Evolutionary conservation across 2,797 vertebrate genomes (phyloP).

Genomic region (Xenentodon cancila): DNA sequence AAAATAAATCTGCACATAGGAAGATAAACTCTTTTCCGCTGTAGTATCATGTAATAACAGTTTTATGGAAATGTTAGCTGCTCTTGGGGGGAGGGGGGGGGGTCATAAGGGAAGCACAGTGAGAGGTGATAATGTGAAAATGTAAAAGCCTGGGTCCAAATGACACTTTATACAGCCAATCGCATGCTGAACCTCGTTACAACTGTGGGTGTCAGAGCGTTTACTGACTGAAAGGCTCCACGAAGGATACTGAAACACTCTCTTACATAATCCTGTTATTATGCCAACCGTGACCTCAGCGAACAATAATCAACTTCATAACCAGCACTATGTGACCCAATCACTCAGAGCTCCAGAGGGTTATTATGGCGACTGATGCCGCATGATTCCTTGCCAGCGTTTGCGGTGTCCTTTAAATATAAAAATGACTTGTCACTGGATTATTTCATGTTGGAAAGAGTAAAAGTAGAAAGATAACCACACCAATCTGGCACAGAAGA

Average conservation of each 20-base stretch:
- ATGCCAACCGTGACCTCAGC: conserved; percentile 68
- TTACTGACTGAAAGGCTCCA: conserved; percentile 26
- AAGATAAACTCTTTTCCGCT: neutral
- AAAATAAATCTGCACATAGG: conserved; percentile 1
- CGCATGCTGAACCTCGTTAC: conserved; percentile 13
- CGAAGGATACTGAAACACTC: conserved; percentile 51
- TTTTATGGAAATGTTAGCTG: neutral
- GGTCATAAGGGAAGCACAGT: neutral
- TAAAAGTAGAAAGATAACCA: neutral
- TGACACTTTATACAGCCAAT: conserved; percentile 4
- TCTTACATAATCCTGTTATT: conserved; percentile 64
- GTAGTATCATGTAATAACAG: neutral
- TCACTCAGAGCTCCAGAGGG: conserved; percentile 43
- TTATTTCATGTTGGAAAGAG: conserved; percentile 3
- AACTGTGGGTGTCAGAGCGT: conserved; percentile 18
- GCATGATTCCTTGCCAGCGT: conserved; percentile 46
- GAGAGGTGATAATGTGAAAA: conserved; percentile 13
- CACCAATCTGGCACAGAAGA: neutral
- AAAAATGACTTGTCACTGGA: conserved; percentile 28
- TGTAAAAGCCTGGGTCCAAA: conserved; percentile 3
- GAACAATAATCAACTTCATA: conserved; percentile 58
- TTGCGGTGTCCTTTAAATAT: conserved; percentile 46
- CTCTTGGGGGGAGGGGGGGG: neutral
- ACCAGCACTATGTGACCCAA: conserved; percentile 64
- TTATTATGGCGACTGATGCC: conserved; percentile 33